Base-by-base conservation (phyloP, 1,140 invertebrate genomes). In the Diachasmimorpha longicaudata region DNA sequence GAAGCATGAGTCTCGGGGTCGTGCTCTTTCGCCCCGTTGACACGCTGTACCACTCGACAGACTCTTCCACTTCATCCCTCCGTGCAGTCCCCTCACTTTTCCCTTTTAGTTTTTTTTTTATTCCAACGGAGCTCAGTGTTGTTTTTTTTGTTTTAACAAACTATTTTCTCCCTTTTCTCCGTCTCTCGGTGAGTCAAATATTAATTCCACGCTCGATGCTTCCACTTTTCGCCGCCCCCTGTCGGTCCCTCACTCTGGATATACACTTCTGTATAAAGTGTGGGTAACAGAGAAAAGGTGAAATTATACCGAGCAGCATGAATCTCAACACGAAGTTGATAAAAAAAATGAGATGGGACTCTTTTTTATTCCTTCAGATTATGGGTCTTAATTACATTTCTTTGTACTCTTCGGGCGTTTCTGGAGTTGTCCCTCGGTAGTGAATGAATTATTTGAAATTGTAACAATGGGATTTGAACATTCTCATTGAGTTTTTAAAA, bases 261-360 rank as follows among this genome's bases (percentile, higher is more conserved):
- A 31, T 31, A 31, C 58, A 8, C 21, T 23, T 4, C 1, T 5
- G 23, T 63, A 63, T 63, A 63, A 68, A 68, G 66, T 68, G 31
- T 16, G 66, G 36, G 66, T 68, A 68, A 68, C 25, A 66, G 70
- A 78, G 77, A 81, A 80, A 80, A 80, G 77, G 75, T 77, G 75
- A 77, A 84, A 85, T 83, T 80, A 48, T 48, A 80, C 80, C 63
- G 77, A 68, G 44, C 76, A 78, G 79, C 82, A 85, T 84, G 82
- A 83, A 85, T 85, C 83, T 79, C 76, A 46, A 31, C 58, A 23
- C 58, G 58, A 10, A 4, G 19, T 63, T n/a, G 31, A 63, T 13
- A 63, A 19, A 37, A 19, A 37, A 68, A 39, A 37, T 36, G 36
- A 37, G n/a, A 39, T 21, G 14, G 48, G 16, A 9, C n/a, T 31